These are phyloP conservation scores for Homarus gammarus DNA, from an alignment of 2,888 invertebrate species.

Conservation along the genomic window DNA sequence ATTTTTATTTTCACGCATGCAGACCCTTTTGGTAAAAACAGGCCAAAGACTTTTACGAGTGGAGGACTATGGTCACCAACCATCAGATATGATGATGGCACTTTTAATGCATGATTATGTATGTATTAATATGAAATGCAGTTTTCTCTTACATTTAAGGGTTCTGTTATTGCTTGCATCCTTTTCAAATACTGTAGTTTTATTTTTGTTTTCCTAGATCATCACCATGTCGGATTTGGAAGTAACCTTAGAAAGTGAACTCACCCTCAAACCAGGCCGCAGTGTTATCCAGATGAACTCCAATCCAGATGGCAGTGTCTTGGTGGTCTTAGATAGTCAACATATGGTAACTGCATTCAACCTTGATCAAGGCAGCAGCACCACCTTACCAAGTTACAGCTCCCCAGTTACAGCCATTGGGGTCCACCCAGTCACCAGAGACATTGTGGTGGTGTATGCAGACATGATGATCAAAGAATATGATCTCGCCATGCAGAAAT, in stretches of 20 bases:
- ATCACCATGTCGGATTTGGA: constrained; percentile 36
- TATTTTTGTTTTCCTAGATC: constrained; percentile 15
- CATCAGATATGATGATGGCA: too few species aligned
- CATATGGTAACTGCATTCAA: constrained; percentile 17
- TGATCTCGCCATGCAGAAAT: not conserved
- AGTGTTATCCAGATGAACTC: constrained; percentile 42
- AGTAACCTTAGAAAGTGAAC: constrained; percentile 21
- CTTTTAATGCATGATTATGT: too few species aligned
- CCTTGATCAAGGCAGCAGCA: not conserved
- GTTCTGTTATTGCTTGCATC: too few species aligned
- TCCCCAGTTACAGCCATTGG: constrained; percentile 49
- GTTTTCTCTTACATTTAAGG: too few species aligned
- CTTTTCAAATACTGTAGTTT: not conserved
- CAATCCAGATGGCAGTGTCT: constrained; percentile 21
- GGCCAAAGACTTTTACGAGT: too few species aligned
- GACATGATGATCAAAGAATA: constrained; percentile 63
- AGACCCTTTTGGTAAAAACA: too few species aligned
- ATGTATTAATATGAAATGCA: too few species aligned
- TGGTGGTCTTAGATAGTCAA: constrained; percentile 30
- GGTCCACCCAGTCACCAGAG: constrained; percentile 33
- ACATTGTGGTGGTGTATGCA: constrained; percentile 47
- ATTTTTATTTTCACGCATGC: too few species aligned
- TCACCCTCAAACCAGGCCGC: constrained; percentile 8
- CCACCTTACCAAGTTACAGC: constrained; percentile 19
- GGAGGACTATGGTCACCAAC: too few species aligned